phyloP scores from a whole-genome alignment of 1,140 invertebrate species.

The Druon quercuslanigerum region DNA sequence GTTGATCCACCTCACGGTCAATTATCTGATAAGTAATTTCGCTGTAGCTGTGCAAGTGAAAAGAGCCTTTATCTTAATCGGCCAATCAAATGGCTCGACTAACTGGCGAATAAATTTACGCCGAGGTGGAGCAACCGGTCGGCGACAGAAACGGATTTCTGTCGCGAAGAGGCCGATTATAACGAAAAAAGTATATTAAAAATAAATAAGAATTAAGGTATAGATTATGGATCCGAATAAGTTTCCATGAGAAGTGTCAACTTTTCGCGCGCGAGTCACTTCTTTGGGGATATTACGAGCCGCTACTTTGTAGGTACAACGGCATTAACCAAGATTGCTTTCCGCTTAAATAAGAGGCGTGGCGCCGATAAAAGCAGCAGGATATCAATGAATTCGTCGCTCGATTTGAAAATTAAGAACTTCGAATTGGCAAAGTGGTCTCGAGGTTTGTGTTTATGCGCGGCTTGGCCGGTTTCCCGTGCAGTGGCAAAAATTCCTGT shows the following conservation, averaged over 20 bases:
- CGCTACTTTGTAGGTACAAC: slow-evolving; percentile 24
- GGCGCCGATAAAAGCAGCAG: not conserved
- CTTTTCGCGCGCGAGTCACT: not conserved
- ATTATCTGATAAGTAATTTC: slow-evolving; percentile 29
- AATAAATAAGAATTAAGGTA: not conserved
- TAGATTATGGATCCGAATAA: slow-evolving; percentile 1
- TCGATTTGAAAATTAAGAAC: slow-evolving; percentile 49
- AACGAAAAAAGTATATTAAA: not conserved
- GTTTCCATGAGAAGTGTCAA: slow-evolving; percentile 8
- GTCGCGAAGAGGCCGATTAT: slow-evolving; percentile 10
- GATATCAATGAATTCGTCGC: slow-evolving; percentile 25
- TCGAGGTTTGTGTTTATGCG: slow-evolving; percentile 42
- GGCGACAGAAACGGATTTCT: slow-evolving; percentile 23
- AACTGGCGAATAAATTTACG: slow-evolving; percentile 27
- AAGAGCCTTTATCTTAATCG: slow-evolving; percentile 24
- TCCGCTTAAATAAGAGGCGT: not conserved
- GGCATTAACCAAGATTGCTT: slow-evolving; percentile 16
- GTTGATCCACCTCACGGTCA: slow-evolving; percentile 25
- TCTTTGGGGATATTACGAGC: slow-evolving; percentile 5
- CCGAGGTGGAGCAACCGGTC: slow-evolving; percentile 29
- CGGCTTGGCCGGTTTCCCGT: slow-evolving; percentile 50
- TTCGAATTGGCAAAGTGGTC: slow-evolving; percentile 34
- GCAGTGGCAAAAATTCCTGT: slow-evolving; percentile 69
- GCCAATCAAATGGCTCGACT: slow-evolving; percentile 23
- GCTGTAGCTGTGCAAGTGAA: slow-evolving; percentile 18